A percentile compares a stretch with the other conserved stretches of the same genome.
phyloP scores from a whole-genome alignment of 2,113 vertebrate species.

The Genyomyrus donnyi region DNA sequence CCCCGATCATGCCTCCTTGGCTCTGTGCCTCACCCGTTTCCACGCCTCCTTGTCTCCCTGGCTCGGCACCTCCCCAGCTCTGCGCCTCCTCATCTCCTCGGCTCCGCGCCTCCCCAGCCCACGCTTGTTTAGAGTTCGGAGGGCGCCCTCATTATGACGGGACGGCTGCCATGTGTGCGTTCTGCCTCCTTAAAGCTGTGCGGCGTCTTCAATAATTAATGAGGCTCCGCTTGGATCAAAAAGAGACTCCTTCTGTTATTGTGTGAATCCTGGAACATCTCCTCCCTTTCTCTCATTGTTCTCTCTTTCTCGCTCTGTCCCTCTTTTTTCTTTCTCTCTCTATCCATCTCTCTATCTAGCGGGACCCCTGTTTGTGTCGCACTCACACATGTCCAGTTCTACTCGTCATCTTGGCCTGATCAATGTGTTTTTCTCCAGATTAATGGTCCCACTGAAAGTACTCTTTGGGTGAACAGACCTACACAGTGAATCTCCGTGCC shows the following conservation, averaged over 20 bases:
- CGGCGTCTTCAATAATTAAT: slow-evolving; percentile 63
- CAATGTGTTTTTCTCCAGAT: slow-evolving; percentile 13
- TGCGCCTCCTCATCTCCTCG: not conserved
- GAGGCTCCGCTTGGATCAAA: slow-evolving; percentile 57
- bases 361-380: too few species aligned
- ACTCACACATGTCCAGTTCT: not conserved
- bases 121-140: slow-evolving; percentile 43
- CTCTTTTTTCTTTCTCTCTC: not conserved
- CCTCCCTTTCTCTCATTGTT: slow-evolving; percentile 21
- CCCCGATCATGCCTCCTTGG: not conserved
- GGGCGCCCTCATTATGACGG: slow-evolving; percentile 51
- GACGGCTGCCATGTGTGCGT: slow-evolving; percentile 37
- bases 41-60: not conserved
- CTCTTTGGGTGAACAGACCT: not conserved
- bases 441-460: slow-evolving; percentile 7
- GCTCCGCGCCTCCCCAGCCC: not conserved
- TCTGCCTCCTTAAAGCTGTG: slow-evolving; percentile 50
- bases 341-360: not conserved
- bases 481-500: not conserved
- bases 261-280: slow-evolving; percentile 26
- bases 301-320: slow-evolving; percentile 10
- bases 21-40: not conserved
- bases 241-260: slow-evolving; percentile 48
- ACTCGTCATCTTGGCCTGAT: not conserved
- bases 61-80: not conserved